Conservation (phyloP, 2,888 invertebrate genomes). For the Odontomyia ornata region DNA sequence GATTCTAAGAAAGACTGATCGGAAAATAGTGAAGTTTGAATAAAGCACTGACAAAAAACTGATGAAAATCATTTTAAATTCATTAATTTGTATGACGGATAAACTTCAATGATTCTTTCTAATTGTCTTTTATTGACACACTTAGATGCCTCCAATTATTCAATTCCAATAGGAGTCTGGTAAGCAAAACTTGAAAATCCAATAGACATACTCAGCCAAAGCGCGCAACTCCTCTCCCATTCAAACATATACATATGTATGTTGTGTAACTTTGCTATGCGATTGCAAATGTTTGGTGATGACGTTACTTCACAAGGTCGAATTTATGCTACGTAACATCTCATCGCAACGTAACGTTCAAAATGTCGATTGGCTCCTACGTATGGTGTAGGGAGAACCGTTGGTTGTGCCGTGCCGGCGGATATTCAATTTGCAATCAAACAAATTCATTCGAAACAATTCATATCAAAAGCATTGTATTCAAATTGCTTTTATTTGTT, state of each 20-base stretch:
- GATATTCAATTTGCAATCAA: too few species aligned
- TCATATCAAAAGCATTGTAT: too few species aligned
- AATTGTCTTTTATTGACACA: background rate
- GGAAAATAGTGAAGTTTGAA: constrained; percentile 61
- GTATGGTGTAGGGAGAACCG: too few species aligned
- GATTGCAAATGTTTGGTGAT: background rate
- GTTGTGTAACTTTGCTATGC: too few species aligned
- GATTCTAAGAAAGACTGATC: constrained; percentile 58
- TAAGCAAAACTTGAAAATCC: background rate
- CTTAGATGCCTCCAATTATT: background rate
- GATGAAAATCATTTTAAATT: too few species aligned
- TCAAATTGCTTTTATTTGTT: too few species aligned
- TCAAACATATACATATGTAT: too few species aligned
- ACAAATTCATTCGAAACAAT: too few species aligned
- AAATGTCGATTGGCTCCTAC: background rate
- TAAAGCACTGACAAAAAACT: background rate
- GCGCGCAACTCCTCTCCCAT: too few species aligned
- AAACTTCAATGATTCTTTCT: background rate
- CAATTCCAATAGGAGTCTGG: background rate
- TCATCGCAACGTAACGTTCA: background rate
- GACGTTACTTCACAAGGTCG: constrained; percentile 56
- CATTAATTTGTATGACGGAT: too few species aligned
- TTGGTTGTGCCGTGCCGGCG: too few species aligned
- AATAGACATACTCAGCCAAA: too few species aligned
- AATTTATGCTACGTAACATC: constrained; percentile 63